phyloP scores from a whole-genome alignment of 2,113 vertebrate genomes.

The Otolemur garnettii region DNA sequence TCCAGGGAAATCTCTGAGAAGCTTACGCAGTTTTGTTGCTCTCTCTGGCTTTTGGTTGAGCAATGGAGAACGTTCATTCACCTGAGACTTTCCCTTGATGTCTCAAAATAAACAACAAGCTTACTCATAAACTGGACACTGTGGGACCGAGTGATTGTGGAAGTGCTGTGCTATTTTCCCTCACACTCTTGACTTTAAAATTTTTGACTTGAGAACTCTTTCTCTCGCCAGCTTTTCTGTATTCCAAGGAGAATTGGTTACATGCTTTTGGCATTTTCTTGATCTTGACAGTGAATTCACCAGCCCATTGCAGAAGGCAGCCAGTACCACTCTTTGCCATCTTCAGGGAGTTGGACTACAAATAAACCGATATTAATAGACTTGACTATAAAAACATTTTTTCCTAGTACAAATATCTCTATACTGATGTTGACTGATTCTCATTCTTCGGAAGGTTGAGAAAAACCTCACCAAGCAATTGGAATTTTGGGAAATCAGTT shows the following conservation, averaged over 20 bases:
- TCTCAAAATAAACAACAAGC: neutral
- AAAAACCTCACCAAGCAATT: neutral
- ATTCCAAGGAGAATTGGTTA: slow-evolving; percentile 37
- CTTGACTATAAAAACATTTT: neutral
- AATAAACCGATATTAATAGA: neutral
- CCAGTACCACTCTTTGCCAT: neutral
- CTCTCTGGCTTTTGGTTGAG: slow-evolving; percentile 1
- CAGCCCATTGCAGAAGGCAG: neutral
- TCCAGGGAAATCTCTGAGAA: neutral
- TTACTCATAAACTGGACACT: neutral
- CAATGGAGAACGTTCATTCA: neutral
- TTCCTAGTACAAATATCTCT: neutral
- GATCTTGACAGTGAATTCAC: neutral
- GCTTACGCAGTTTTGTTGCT: neutral
- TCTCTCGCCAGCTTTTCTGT: slow-evolving; percentile 22
- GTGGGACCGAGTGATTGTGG: neutral
- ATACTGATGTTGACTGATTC: neutral
- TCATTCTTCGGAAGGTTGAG: neutral
- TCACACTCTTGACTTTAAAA: neutral
- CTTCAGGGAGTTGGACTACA: neutral
- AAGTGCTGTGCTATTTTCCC: neutral
- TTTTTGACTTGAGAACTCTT: neutral
- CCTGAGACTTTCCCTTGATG: neutral
- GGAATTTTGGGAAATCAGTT: neutral
- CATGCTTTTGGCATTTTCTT: slow-evolving; percentile 46